Conservation (phyloP, 2,113 vertebrate genomes). For the Larimichthys polyactis region DNA sequence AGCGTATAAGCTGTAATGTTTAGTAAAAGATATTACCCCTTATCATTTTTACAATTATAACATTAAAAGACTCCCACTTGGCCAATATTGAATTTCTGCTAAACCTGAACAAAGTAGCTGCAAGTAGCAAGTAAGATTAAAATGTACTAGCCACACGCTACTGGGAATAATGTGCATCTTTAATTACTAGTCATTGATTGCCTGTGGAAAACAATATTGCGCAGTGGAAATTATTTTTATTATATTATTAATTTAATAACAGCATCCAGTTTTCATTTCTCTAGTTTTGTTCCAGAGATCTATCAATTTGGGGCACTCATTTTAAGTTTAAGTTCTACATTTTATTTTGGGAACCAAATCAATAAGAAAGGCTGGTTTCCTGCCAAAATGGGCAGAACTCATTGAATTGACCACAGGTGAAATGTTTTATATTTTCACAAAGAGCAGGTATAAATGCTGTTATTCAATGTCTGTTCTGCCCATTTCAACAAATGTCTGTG, state of each 20-base stretch:
- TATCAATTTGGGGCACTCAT: background rate
- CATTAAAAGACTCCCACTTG: no score
- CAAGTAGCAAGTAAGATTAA: no score
- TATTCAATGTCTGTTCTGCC: background rate
- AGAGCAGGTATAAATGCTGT: background rate
- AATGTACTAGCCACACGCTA: background rate
- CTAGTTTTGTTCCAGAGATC: background rate
- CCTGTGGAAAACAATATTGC: no score
- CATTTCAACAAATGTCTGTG: background rate
- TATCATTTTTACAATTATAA: no score
- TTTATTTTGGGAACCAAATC: no score
- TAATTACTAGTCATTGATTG: background rate
- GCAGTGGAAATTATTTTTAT: background rate
- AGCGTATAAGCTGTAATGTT: background rate
- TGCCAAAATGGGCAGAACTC: background rate
- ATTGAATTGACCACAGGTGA: background rate
- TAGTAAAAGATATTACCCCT: background rate
- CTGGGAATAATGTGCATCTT: background rate
- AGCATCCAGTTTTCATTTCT: background rate
- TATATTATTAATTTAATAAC: background rate
- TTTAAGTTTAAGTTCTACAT: background rate
- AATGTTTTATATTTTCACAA: background rate
- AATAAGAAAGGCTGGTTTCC: background rate
- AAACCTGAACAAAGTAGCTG: no score
- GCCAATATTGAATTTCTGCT: background rate